These are phyloP conservation scores for Rhagonycha fulva DNA, from an alignment of 2,888 invertebrate species.

Conservation along the genomic window DNA sequence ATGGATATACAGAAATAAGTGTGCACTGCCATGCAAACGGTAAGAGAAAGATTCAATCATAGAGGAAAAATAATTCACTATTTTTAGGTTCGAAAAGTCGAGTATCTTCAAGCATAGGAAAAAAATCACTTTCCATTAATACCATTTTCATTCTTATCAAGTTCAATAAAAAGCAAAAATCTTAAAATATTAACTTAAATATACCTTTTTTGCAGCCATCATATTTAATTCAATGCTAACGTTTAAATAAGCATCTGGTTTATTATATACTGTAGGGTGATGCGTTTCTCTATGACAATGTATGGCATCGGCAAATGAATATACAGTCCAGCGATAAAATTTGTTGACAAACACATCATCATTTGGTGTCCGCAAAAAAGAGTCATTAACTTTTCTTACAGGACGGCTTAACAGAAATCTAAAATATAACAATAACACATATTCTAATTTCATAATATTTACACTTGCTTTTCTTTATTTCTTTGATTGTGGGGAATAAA, in stretches of 20 bases:
- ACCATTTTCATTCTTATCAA: too few relatives aligned
- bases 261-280: slow-evolving; percentile 81
- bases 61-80: neutral
- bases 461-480: slow-evolving; percentile 59
- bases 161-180: too few relatives aligned
- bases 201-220: slow-evolving; percentile 70
- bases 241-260: slow-evolving; percentile 70
- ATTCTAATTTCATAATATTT: neutral
- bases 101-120: too few relatives aligned
- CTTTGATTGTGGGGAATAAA: slow-evolving; percentile 74
- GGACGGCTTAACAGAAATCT: slow-evolving; percentile 9
- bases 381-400: slow-evolving; percentile 64
- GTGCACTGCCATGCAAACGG: too few relatives aligned
- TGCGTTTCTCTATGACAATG: slow-evolving; percentile 78
- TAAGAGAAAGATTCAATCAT: too few relatives aligned
- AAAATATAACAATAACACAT: neutral
- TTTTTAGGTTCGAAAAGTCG: too few relatives aligned
- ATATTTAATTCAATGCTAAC: slow-evolving; percentile 81
- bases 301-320: slow-evolving; percentile 76
- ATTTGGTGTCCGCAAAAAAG: slow-evolving; percentile 58
- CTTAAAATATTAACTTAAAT: neutral
- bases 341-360: slow-evolving; percentile 68
- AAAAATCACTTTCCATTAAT: too few relatives aligned
- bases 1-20: too few relatives aligned
- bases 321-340: slow-evolving; percentile 64